phyloP scores from a whole-genome alignment of 2,113 vertebrate species.

The Corydoras maculifer region DNA sequence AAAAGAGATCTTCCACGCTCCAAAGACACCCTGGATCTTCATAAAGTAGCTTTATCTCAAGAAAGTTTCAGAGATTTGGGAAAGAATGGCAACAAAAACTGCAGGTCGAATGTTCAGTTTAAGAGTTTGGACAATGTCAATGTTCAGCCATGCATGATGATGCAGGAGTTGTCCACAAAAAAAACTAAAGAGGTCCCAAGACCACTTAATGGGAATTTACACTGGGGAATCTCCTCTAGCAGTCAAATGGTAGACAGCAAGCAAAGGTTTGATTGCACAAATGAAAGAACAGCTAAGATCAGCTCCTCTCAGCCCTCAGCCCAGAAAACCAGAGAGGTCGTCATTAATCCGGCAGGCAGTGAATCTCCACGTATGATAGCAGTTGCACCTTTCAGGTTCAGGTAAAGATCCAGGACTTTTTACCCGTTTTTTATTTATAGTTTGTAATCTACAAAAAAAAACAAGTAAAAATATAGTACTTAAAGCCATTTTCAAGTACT shows the following conservation, averaged over 20 bases:
- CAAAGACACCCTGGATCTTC: slow-evolving; percentile 59
- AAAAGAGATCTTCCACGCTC: slow-evolving; percentile 51
- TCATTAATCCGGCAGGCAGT: slow-evolving; percentile 40
- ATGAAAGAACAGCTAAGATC: slow-evolving; percentile 34
- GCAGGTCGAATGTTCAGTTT: slow-evolving; percentile 54
- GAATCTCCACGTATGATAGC: slow-evolving; percentile 59
- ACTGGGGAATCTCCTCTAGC: slow-evolving; percentile 21
- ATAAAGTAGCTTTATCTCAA: slow-evolving; percentile 45
- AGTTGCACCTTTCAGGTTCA: slow-evolving; percentile 67
- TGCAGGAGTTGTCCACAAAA: slow-evolving; percentile 17
- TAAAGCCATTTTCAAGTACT: too few relatives aligned
- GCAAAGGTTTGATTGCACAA: slow-evolving; percentile 19
- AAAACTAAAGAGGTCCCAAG: slow-evolving; percentile 37
- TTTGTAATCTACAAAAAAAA: not conserved
- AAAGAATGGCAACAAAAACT: slow-evolving; percentile 62
- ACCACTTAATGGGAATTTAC: slow-evolving; percentile 57
- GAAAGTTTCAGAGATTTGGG: slow-evolving; percentile 48
- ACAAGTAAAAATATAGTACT: too few relatives aligned
- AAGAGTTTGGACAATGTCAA: slow-evolving; percentile 54
- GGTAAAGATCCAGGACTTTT: slow-evolving; percentile 48
- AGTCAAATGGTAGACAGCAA: slow-evolving; percentile 4
- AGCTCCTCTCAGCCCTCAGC: slow-evolving; percentile 32
- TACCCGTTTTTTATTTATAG: not conserved
- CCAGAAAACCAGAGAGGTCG: slow-evolving; percentile 29
- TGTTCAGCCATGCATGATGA: not conserved